phyloP scores from a whole-genome alignment of 2,113 vertebrate species.

The Rhodinocichla rosea region DNA sequence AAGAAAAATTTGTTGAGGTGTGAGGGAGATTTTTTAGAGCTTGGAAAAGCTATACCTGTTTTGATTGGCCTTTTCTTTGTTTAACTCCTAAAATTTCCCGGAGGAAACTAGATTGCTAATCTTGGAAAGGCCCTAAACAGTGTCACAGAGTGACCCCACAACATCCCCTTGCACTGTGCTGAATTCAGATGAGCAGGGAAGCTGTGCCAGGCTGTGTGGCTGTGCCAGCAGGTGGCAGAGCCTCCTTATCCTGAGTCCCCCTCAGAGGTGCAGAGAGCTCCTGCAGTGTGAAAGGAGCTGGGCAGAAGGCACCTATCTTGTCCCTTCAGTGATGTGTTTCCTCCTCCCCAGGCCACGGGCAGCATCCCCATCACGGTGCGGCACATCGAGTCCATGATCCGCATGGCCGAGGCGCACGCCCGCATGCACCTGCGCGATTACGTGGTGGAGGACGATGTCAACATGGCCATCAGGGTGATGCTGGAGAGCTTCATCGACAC shows the following conservation, averaged over 20 bases:
- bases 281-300: background rate
- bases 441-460: conserved; percentile 93
- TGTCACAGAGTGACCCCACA: background rate
- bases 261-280: background rate
- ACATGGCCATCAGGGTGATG: conserved; percentile 99
- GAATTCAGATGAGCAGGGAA: background rate
- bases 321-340: background rate
- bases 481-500: conserved; percentile 99
- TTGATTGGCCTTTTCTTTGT: background rate
- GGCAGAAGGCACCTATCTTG: background rate
- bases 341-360: conserved; percentile 83
- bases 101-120: background rate
- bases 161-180: background rate
- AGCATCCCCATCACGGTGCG: conserved; percentile 98
- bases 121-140: background rate
- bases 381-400: conserved; percentile 98
- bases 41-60: background rate
- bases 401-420: conserved; percentile 95
- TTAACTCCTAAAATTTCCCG: background rate
- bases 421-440: conserved; percentile 95
- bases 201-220: background rate
- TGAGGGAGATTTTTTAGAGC: background rate
- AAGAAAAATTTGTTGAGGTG: background rate
- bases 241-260: background rate
- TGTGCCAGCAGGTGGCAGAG: conserved; percentile 32